Base-by-base conservation (phyloP, 1,140 invertebrate genomes). In the Hypsibius dujardini region DNA sequence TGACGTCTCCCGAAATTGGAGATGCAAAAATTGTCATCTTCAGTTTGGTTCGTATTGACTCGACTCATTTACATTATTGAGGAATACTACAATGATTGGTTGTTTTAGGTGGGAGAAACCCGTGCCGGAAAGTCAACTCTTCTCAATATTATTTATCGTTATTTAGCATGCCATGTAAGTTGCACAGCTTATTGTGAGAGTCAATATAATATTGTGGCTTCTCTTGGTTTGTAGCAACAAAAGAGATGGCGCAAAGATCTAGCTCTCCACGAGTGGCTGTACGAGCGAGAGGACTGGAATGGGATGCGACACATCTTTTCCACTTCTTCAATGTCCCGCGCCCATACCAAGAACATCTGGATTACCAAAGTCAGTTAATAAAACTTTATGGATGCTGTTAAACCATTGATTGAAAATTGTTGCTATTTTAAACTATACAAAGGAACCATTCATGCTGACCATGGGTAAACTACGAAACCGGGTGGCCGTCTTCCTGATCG, bases 21-120 rank as follows among this genome's bases (percentile, higher is more conserved):
- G 50, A 56, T 56, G 50, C 50, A n/a, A 56, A 56, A n/a, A n/a
- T 56, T 7, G 50, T 56, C n/a, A 56, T 56, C n/a, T n/a, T 56
- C 7, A 56, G 50, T n/a, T 7, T 56, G 28, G 28, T 28, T 28
- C 28, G 28, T 28, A 28, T 28, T 28, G 28, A 28, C 28, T 28
- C 28, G 28, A 28, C 28, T 28, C 28, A 28, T 28, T 28, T 28
- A 28, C 28, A 28, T 28, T 28, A 28, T 28, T 28, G 28, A 28
- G 28, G 28, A 28, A 28, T 28, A 28, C 28, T 28, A 28, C 28
- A 28, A 28, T 28, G 28, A 28, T 28, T 28, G 28, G 28, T 28
- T 28, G 28, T 28, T 28, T 28, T 28, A 28, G 50, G 50, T 56
- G 50, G 50, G 50, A 56, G 50, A 56, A n/a, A 56, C 50, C 7